Conservation (phyloP, 2,888 invertebrate species). For the Syrista parreyssii region DNA sequence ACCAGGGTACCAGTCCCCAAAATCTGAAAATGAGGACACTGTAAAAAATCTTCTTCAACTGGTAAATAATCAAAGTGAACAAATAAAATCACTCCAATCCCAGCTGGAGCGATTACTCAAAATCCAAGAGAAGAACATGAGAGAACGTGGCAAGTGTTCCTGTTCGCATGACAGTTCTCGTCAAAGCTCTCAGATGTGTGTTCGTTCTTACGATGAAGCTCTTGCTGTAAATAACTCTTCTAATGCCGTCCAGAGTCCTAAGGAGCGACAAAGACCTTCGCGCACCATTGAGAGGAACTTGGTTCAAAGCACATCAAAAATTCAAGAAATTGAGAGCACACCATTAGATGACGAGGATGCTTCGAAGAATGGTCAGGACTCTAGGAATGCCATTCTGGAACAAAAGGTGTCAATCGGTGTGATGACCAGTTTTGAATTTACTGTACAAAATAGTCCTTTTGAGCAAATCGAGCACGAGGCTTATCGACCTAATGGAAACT, state of each 20-base stretch:
- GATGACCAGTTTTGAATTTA: conserved; percentile 79
- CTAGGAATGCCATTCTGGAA: conserved; percentile 60
- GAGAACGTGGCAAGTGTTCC: conserved; percentile 38
- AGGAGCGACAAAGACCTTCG: conserved; percentile 7
- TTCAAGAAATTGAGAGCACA: conserved; percentile 13
- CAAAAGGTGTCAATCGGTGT: conserved; percentile 77
- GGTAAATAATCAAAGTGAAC: conserved; percentile 76
- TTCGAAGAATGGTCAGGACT: conserved; percentile 34
- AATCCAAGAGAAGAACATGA: conserved; percentile 49
- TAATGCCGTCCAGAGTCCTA: not conserved
- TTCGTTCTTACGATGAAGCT: not conserved
- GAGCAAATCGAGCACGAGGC: conserved; percentile 26
- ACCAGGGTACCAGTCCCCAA: conserved; percentile 9
- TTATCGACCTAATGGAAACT: not conserved
- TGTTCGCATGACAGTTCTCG: conserved; percentile 27
- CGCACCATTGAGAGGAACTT: conserved; percentile 15
- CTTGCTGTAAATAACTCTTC: not conserved
- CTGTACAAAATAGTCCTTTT: conserved; percentile 57
- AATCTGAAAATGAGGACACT: conserved; percentile 46
- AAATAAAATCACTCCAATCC: conserved; percentile 73
- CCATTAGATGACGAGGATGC: conserved; percentile 24
- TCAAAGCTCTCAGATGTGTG: conserved; percentile 2
- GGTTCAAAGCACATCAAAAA: conserved; percentile 12
- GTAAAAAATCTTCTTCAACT: conserved; percentile 71
- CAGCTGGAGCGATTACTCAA: conserved; percentile 72